A percentile compares a stretch with the other conserved stretches of the same genome.
phyloP scores from a whole-genome alignment of 2,113 vertebrate genomes.

The Piliocolobus tephrosceles region DNA sequence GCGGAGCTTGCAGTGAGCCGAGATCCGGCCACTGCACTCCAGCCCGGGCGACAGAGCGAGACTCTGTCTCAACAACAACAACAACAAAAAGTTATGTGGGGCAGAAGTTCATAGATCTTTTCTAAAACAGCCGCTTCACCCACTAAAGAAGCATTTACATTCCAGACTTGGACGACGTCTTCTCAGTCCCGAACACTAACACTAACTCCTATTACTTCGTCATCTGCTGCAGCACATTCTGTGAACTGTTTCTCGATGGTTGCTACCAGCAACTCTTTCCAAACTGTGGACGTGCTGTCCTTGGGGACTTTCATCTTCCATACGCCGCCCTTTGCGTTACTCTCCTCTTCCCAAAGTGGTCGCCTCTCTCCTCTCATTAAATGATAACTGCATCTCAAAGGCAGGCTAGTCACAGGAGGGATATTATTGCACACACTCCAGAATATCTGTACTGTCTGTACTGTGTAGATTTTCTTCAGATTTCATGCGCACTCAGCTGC shows the following conservation, averaged over 20 bases:
- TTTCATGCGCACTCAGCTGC: slow-evolving; percentile 96
- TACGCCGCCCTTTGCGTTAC: slow-evolving; percentile 95
- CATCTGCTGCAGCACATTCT: slow-evolving; percentile 92
- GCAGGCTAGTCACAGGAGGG: slow-evolving; percentile 90
- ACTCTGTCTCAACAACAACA: no score
- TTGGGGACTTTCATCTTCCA: slow-evolving; percentile 99
- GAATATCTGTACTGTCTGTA: slow-evolving; percentile 96
- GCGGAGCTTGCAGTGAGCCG: no score
- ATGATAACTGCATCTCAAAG: slow-evolving; percentile 94
- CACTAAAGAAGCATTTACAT: slow-evolving; percentile 92
- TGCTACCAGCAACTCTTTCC: slow-evolving; percentile 96
- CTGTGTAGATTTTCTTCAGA: slow-evolving; percentile 96
- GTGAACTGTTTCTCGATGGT: slow-evolving; percentile 97
- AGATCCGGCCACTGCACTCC: no score
- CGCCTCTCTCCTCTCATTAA: slow-evolving; percentile 96
- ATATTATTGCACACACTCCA: slow-evolving; percentile 99
- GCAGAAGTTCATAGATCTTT: slow-evolving; percentile 94
- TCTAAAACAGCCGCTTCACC: slow-evolving; percentile 92
- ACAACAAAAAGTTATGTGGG: slow-evolving; percentile 87
- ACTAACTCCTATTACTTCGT: slow-evolving; percentile 96
- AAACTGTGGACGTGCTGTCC: slow-evolving; percentile 93
- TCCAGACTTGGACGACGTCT: slow-evolving; percentile 97
- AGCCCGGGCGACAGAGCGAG: no score
- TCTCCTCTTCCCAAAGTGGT: slow-evolving; percentile 97
- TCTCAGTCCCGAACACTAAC: slow-evolving; percentile 95